Evolutionary conservation across 2,113 vertebrate genomes (phyloP).

Genomic region (Jaculus jaculus): DNA sequence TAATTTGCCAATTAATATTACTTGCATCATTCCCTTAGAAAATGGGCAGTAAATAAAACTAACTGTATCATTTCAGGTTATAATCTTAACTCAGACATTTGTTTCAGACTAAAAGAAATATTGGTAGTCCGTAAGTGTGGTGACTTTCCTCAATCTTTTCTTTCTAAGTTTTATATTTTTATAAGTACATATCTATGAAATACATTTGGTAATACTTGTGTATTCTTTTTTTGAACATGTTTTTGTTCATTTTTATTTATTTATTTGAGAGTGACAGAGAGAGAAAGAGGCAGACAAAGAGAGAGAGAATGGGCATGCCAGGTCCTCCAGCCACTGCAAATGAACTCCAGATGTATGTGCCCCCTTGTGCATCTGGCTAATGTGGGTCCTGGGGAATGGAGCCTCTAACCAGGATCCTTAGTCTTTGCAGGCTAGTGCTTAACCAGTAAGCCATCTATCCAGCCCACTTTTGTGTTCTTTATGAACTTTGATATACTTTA

Average conservation of each 20-base stretch:
- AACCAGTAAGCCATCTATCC: too few relatives aligned
- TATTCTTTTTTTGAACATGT: too few relatives aligned
- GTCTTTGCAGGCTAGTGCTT: too few relatives aligned
- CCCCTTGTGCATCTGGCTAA: too few relatives aligned
- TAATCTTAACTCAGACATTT: background rate
- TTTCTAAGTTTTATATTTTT: background rate
- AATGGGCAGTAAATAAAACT: background rate
- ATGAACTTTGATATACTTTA: background rate
- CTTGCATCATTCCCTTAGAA: background rate
- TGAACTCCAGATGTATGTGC: too few relatives aligned
- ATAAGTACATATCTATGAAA: background rate
- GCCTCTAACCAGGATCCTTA: too few relatives aligned
- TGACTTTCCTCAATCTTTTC: background rate
- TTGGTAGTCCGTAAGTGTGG: background rate
- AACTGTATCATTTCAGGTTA: background rate
- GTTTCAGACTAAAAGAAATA: background rate
- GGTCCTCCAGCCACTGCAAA: too few relatives aligned
- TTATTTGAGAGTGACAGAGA: too few relatives aligned
- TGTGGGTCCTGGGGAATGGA: too few relatives aligned
- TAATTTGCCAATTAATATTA: background rate
- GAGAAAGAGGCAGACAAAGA: too few relatives aligned
- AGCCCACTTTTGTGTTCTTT: rapidly evolving
- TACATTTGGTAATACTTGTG: background rate
- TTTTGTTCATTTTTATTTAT: too few relatives aligned
- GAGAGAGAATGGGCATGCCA: too few relatives aligned